Evolutionary conservation across 2,888 invertebrate genomes (phyloP), one percentile per base, ranked within the genome.

Genomic region (Archips xylosteana): DNA sequence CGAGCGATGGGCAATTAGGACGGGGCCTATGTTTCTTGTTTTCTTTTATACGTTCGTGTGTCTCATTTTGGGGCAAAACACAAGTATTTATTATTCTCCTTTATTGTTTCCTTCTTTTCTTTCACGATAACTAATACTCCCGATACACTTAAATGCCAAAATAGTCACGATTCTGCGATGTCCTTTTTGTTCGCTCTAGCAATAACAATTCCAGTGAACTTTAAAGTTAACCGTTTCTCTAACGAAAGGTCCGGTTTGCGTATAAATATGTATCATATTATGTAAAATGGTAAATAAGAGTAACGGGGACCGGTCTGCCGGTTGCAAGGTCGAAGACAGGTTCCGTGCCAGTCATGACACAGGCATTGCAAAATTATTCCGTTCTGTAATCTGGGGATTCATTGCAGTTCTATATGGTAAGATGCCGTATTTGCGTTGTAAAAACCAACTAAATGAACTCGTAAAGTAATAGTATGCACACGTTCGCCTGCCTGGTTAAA

Each of bases 281-380:
- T 57, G n/a, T 51, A 32, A 47, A 49, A 9, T 13, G 23, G 59
- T 73, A 73, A 68, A 73, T 49, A 68, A 68, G 63, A 69, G 69
- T 65, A 70, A 70, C 61, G n/a, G 57, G 60, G 45, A 65, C 69
- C 64, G 63, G 69, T 64, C 64, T 32, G 39, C 0, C 45, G 76
- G 75, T 77, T 74, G 79, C 92, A 92, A 92, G 92, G 92, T 89
- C 90, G 86, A 78, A 87, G 88, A 89, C 92, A 86, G 89, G 91
- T 90, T 87, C 81, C 67, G 42, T 47, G 60, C 61, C 63, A 64
- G 73, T 63, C 68, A 64, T 73, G 59, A 64, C 63, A 49, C 62
- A 45, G 63, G 23, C 36, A 13, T 68, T 73, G 61, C 63, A n/a
- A 62, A 57, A 63, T 47, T 36, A 62, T 15, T 62, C 67, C 49